These are phyloP conservation scores for Caracal caracal DNA, from an alignment of 2,113 vertebrate genomes.

Conservation along the genomic window DNA sequence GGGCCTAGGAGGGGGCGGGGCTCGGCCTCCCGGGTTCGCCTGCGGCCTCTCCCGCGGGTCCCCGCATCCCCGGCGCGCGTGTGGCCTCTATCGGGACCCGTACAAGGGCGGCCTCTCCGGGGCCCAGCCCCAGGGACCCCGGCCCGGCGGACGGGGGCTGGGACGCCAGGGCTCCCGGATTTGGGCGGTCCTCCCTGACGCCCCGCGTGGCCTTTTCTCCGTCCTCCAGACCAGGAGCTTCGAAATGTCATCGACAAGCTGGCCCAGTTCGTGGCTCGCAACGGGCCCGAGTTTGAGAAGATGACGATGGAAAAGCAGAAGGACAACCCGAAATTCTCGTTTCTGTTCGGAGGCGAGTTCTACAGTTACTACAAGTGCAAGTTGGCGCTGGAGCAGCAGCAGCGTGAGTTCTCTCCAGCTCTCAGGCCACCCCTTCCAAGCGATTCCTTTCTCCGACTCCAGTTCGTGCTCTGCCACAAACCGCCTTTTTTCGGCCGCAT, in stretches of 20 bases:
- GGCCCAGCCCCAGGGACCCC: not conserved
- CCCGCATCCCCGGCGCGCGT: constrained; percentile 26
- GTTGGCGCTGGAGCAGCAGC: constrained; percentile 95
- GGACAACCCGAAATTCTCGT: constrained; percentile 98
- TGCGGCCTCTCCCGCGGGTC: constrained; percentile 52
- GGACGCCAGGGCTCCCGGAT: not conserved
- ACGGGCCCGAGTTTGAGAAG: constrained; percentile 98
- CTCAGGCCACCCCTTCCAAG: not conserved
- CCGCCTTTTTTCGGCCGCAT: not conserved
- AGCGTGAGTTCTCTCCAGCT: constrained; percentile 85
- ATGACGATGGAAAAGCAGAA: constrained; percentile 99
- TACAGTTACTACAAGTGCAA: constrained; percentile 99
- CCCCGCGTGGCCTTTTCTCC: constrained; percentile 25
- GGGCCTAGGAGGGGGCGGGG: constrained; percentile 34
- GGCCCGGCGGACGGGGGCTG: not conserved
- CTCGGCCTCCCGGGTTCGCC: not conserved
- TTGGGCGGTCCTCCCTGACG: not conserved
- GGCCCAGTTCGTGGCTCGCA: constrained; percentile 98
- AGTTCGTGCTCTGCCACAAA: not conserved
- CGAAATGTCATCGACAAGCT: constrained; percentile 99
- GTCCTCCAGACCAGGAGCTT: constrained; percentile 94
- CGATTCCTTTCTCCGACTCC: not conserved
- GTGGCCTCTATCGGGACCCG: constrained; percentile 58
- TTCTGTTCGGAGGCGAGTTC: constrained; percentile 97
- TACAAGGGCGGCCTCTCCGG: not conserved